Evolutionary conservation across 2,797 vertebrate genomes (phyloP), one percentile per base, ranked within the genome.

Genomic region (Glyptemys insculpta): DNA sequence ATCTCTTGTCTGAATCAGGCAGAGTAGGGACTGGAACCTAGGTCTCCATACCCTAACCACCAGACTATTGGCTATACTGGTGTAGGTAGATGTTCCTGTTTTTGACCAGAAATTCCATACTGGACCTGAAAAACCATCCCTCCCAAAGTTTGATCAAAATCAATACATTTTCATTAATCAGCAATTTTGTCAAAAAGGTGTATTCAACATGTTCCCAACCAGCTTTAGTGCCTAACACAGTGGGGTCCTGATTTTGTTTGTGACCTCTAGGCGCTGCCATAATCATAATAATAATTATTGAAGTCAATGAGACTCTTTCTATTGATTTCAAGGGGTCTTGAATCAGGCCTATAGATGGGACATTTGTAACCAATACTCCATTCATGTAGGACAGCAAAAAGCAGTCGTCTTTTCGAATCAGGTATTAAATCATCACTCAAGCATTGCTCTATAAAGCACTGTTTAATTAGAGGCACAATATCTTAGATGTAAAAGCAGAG

Each of bases 401-500:
- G 72, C 72, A 76, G 12, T 76, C 12, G 2, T 68, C 62, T 68
- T 68, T 76, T 76, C 8, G 41, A 74, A 74, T 44, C 12, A 92
- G 90, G 7, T 74, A 92, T 52, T 92, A 85, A 96, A 90, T 89
- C 93, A 83, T 54, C 12, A 23, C 29, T 34, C 54, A 56, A 92
- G 21, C 29, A 41, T 44, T 72, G 49, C 82, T 95, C 59, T 76
- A 23, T 68, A 84, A 44, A 53, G 23, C 68, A 76, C 25, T 5
- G n/a, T 74, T 74, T 49, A 87, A 54, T 83, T 91, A 50, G 87
- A 93, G 92, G 52, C 37, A 82, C 65, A 86, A 94, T 29, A 74
- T 37, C 87, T 34, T 87, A 94, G 89, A 96, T 74, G 31, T 90
- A 96, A 97, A 95, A 78, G 7, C 31, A 8, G 21, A 93, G 57